Evolutionary conservation across 2,113 vertebrate genomes (phyloP).

Genomic region (Verasper variegatus): DNA sequence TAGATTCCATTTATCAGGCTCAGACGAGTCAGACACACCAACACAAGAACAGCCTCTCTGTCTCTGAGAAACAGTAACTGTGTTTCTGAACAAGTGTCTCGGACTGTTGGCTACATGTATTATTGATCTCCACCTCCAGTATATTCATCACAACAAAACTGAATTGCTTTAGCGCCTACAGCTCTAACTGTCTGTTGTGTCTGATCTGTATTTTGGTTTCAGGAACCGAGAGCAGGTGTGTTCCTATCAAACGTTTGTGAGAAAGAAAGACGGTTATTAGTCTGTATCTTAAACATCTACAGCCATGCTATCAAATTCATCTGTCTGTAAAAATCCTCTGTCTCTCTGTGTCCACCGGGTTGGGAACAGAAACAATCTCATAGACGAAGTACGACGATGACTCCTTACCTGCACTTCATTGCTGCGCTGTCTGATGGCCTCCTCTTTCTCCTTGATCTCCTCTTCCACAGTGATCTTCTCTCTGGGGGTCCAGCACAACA

Average conservation of each 20-base stretch:
- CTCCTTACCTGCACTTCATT: slow-evolving; percentile 92
- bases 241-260: not conserved
- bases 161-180: too few relatives aligned
- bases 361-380: not conserved
- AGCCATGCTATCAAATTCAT: not conserved
- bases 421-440: slow-evolving; percentile 90
- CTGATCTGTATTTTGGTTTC: too few relatives aligned
- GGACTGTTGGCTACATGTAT: slow-evolving; percentile 3
- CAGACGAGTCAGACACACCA: slow-evolving; percentile 37
- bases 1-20: slow-evolving; percentile 54
- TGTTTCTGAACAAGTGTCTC: slow-evolving; percentile 12
- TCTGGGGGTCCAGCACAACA: slow-evolving; percentile 95
- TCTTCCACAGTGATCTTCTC: slow-evolving; percentile 96
- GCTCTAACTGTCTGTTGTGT: too few relatives aligned
- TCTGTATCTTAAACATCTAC: not conserved
- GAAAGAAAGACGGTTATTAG: not conserved
- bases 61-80: slow-evolving; percentile 23
- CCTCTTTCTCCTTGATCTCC: slow-evolving; percentile 97
- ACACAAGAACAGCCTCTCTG: slow-evolving; percentile 28
- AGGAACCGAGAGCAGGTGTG: not conserved
- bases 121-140: too few relatives aligned
- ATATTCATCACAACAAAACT: too few relatives aligned
- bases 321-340: not conserved
- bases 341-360: too few relatives aligned
- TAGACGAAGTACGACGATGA: not conserved